These are phyloP conservation scores for Euwallacea similis DNA, from an alignment of 1,140 invertebrate genomes.

Conservation along the genomic window DNA sequence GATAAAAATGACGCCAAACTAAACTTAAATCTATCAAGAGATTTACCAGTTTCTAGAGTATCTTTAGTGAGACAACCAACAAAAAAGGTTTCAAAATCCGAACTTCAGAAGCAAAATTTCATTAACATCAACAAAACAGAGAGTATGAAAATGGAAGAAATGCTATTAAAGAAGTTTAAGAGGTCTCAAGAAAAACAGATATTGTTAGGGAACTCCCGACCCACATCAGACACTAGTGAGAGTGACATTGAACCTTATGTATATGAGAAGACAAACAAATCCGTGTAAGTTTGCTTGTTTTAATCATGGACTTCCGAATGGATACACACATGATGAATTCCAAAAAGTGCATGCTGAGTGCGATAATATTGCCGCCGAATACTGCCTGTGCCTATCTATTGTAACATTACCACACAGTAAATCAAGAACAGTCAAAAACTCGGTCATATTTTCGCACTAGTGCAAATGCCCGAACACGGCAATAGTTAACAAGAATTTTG, in stretches of 20 bases:
- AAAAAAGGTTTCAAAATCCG: constrained; percentile 10
- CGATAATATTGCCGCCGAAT: no score
- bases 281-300: constrained; percentile 12
- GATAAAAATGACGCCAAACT: neutral
- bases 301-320: neutral
- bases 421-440: no score
- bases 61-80: neutral
- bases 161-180: constrained; percentile 10
- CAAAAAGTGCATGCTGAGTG: no score
- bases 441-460: no score
- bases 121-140: constrained; percentile 15
- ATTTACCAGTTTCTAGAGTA: neutral
- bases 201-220: neutral
- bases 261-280: constrained; percentile 15
- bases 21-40: neutral
- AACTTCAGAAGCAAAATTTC: constrained; percentile 1
- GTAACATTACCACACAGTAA: no score
- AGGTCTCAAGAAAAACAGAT: constrained; percentile 4
- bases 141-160: constrained; percentile 14
- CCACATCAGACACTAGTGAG: neutral
- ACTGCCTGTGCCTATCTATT: no score
- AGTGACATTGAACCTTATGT: constrained; percentile 16
- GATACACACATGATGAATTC: no score
- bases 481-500: no score
- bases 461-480: no score